phyloP scores from a whole-genome alignment of 1,140 invertebrate genomes.

The Hestina assimilis region DNA sequence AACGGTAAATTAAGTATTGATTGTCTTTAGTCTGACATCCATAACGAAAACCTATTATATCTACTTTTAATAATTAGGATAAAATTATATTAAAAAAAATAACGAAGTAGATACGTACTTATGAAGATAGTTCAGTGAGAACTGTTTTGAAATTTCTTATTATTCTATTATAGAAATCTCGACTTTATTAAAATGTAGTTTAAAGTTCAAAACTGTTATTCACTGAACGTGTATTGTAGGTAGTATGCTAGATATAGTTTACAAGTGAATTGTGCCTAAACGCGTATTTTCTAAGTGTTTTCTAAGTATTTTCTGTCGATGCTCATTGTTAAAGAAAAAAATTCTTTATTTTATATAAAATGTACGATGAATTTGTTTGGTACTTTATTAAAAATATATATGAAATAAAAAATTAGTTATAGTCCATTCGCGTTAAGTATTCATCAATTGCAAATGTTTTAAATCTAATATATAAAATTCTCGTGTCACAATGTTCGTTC shows the following conservation, averaged over 20 bases:
- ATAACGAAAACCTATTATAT: constrained; percentile 26
- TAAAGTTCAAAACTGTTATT: neutral
- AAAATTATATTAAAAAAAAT: constrained; percentile 3
- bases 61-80: neutral
- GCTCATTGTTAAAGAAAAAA: constrained; percentile 14
- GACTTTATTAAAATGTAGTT: neutral
- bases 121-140: constrained; percentile 5
- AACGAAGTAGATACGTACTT: constrained; percentile 16
- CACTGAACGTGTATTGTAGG: constrained; percentile 42
- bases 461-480: too few species aligned
- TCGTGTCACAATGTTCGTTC: too few species aligned
- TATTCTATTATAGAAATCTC: neutral
- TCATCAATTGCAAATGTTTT: too few species aligned
- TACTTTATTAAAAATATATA: neutral
- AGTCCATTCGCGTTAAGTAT: too few species aligned
- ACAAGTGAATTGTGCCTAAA: constrained; percentile 71
- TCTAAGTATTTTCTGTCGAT: constrained; percentile 34
- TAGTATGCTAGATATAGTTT: constrained; percentile 68
- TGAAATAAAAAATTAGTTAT: neutral
- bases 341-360: constrained; percentile 7
- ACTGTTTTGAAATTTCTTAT: neutral
- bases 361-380: constrained; percentile 17
- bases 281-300: constrained; percentile 41
- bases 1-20: neutral
- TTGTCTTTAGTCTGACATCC: constrained; percentile 25